Base-by-base conservation (phyloP, 64 coral and sea anemone species). In the Orbicella faveolata region DNA sequence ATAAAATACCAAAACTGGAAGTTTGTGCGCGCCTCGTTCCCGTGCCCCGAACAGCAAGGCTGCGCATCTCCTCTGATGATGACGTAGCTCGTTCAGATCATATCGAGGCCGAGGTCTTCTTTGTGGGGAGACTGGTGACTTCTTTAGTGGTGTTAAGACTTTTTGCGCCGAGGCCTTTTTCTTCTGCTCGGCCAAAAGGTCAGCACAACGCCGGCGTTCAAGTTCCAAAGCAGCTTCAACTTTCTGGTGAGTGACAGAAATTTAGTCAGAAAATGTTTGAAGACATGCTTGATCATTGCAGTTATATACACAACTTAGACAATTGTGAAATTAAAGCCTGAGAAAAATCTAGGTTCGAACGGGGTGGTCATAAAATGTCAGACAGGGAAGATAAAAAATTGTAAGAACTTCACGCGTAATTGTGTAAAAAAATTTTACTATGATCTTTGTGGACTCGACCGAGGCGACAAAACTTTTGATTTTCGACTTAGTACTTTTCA, bases 21-120 rank as follows among this genome's bases (percentile, higher is more conserved):
- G 23, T 54, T 96, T 75, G 73, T 96, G 95, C 2, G 82, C 59
- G 1, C 88, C 95, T 90, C 81, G 83, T 89, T 94, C 57, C 59
- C 95, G 75, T 33, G 95, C 89, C 37, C 95, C 92, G 77, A 96
- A 96, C 14, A 96, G 77, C 21, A 96, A 83, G 6, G 95, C 95
- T 7, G 95, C 95, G 75, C 95, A 96, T 75, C 95, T 83, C 51
- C 95, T 81, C 53, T 96, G 95, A 62, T 96, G 88, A 57, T 96
- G 95, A 70, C 95, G 91, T 52, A 96, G 21, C 18, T 96, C 95
- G 68, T 94, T 94, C 21, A 96, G 84, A 80, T 91, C 83, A 53
- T 94, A 96, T 33, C 92, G 88, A 48, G 66, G 79, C 79, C 52
- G 79, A 78, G 65, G 63, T 70, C 18, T 70, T 26, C 19, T 48